A percentile compares a stretch with the other conserved stretches of the same genome.
Conservation (phyloP, 2,113 vertebrate species). For the Callorhinus ursinus region DNA sequence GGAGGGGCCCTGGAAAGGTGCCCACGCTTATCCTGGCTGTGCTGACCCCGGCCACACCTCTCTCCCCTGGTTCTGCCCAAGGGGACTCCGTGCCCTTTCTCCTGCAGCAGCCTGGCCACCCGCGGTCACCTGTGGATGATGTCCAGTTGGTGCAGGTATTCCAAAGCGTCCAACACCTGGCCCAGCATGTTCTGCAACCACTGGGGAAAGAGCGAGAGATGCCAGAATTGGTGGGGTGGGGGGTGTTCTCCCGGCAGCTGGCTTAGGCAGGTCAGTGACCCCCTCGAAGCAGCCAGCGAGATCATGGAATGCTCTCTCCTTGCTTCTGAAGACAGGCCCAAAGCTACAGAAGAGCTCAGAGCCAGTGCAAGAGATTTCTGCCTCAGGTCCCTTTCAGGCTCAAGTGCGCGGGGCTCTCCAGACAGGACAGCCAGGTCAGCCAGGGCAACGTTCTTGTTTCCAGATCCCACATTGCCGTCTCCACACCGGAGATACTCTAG, state of each 20-base stretch:
- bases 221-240: fast-evolving
- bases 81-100: not conserved
- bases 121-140: constrained; percentile 86
- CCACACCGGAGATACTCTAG: not conserved
- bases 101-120: not conserved
- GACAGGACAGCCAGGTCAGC: too few relatives aligned
- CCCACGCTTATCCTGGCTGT: fast-evolving
- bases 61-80: not conserved
- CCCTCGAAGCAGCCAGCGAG: not conserved
- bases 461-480: too few relatives aligned
- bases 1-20: not conserved
- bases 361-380: fast-evolving
- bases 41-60: not conserved
- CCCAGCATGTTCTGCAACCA: constrained; percentile 84
- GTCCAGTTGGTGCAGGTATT: constrained; percentile 84
- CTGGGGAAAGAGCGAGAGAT: constrained; percentile 60
- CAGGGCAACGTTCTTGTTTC: fast-evolving
- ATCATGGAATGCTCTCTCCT: fast-evolving
- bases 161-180: constrained; percentile 86
- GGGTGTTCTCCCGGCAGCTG: not conserved
- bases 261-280: fast-evolving
- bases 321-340: fast-evolving
- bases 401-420: not conserved
- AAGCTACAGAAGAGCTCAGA: not conserved
- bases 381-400: not conserved